phyloP scores from a whole-genome alignment of 2,888 invertebrate genomes.

The Pyrrhosoma nymphula region DNA sequence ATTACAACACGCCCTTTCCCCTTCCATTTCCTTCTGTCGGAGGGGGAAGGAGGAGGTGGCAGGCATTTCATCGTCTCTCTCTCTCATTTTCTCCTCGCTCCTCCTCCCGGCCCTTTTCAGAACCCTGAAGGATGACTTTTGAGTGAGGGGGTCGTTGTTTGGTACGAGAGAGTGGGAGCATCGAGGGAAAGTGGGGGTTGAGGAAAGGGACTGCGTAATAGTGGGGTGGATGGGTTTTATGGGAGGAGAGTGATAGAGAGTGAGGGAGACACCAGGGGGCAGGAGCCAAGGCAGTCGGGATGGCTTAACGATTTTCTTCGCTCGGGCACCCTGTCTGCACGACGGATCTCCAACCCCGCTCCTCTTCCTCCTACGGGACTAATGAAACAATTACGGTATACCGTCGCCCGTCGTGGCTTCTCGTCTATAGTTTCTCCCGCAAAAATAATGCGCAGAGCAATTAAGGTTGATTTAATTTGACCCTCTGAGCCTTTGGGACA shows the following conservation, averaged over 20 bases:
- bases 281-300: neutral
- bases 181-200: too few species aligned
- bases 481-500: neutral
- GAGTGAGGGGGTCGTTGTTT: neutral
- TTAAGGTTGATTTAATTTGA: neutral
- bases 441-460: neutral
- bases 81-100: neutral
- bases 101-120: too few species aligned
- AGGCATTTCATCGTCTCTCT: neutral
- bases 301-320: conserved; percentile 14
- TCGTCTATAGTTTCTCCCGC: neutral
- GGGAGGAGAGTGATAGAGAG: too few species aligned
- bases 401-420: neutral
- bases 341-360: neutral
- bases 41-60: neutral
- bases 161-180: too few species aligned
- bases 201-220: too few species aligned
- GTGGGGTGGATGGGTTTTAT: too few species aligned
- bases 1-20: neutral
- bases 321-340: neutral
- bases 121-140: neutral
- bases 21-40: neutral
- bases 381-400: neutral
- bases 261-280: neutral
- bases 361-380: neutral